Percentiles rank a stretch among this genome's conserved stretches.
phyloP scores from a whole-genome alignment of 2,797 vertebrate genomes.

The Alectoris magna region DNA sequence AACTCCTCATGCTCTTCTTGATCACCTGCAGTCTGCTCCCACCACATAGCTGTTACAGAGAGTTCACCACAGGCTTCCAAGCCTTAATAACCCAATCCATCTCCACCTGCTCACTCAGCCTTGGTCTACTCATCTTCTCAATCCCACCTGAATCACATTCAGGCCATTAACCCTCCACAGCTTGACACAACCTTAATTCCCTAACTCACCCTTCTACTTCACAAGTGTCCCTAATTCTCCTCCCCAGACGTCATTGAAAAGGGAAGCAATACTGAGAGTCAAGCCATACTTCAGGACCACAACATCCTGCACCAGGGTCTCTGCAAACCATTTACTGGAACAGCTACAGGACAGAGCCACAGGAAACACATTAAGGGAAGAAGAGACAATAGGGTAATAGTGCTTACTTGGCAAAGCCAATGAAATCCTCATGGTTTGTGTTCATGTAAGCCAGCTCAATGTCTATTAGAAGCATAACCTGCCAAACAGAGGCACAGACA shows the following conservation, averaged over 20 bases:
- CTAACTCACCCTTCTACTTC: background rate
- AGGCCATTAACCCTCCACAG: background rate
- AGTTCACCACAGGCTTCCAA: background rate
- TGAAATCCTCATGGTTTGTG: slow-evolving; percentile 99
- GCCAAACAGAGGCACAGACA: slow-evolving; percentile 15
- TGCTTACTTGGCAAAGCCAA: slow-evolving; percentile 98
- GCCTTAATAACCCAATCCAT: background rate
- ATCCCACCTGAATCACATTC: background rate
- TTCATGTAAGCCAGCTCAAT: slow-evolving; percentile 99
- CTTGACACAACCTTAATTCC: background rate
- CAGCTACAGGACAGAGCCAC: background rate
- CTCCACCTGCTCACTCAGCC: background rate
- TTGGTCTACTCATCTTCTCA: background rate
- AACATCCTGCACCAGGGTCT: background rate
- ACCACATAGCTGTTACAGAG: background rate
- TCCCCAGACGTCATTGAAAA: background rate
- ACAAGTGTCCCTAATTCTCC: background rate
- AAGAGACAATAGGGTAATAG: background rate
- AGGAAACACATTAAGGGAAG: background rate
- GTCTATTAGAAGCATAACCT: slow-evolving; percentile 98
- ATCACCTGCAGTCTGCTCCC: background rate
- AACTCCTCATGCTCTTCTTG: background rate
- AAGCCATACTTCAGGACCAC: background rate
- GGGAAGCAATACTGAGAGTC: background rate
- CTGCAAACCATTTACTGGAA: background rate